Evolutionary conservation across 2,888 invertebrate genomes (phyloP).

Genomic region (Mylabris sibirica): DNA sequence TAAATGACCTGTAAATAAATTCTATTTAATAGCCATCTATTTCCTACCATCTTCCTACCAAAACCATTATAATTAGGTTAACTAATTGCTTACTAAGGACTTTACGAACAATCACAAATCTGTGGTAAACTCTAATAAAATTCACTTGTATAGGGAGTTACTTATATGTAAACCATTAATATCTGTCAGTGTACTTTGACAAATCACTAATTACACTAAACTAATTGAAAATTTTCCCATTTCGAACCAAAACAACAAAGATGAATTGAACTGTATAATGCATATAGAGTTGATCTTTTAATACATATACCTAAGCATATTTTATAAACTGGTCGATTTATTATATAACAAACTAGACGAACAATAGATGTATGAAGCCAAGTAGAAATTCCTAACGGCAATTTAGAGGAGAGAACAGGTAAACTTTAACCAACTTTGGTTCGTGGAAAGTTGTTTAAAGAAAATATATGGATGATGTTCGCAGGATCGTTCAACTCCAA

Average conservation of each 20-base stretch:
- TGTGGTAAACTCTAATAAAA: conserved; percentile 5
- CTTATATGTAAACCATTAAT: conserved; percentile 6
- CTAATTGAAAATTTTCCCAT: not conserved
- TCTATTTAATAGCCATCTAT: conserved; percentile 38
- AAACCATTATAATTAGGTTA: conserved; percentile 33
- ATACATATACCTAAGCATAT: conserved; percentile 9
- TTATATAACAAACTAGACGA: conserved; percentile 15
- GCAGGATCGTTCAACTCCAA: conserved; percentile 26
- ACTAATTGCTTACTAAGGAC: conserved; percentile 35
- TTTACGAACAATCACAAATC: conserved; percentile 18
- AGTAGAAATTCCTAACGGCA: conserved; percentile 26
- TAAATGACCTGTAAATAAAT: conserved; percentile 44
- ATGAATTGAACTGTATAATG: too few species aligned
- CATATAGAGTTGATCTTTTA: not conserved
- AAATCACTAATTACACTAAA: not conserved
- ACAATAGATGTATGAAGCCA: conserved; percentile 23
- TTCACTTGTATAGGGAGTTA: too few species aligned
- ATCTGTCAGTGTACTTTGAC: not conserved
- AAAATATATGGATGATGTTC: conserved; percentile 20
- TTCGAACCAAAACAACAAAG: not conserved
- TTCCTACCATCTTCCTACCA: conserved; percentile 27
- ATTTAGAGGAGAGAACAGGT: conserved; percentile 23
- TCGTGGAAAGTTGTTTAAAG: conserved; percentile 17
- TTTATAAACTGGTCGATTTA: conserved; percentile 24
- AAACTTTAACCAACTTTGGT: conserved; percentile 25